Evolutionary conservation across 2,797 vertebrate species (phyloP).

Genomic region (Halcyon chelicuti): DNA sequence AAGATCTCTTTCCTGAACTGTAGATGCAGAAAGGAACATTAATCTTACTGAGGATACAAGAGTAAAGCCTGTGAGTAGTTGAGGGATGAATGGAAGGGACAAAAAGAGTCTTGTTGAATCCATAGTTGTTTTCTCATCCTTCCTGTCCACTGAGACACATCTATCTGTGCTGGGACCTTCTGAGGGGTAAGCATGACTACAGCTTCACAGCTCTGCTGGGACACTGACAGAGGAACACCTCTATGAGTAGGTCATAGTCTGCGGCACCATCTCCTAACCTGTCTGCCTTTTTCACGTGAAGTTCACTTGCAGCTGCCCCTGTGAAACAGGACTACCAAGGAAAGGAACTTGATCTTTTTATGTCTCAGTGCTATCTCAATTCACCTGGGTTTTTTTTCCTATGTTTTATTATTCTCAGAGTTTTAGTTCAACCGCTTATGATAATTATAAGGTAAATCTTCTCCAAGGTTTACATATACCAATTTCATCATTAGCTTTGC

Average conservation of each 20-base stretch:
- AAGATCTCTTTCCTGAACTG: not conserved
- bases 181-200: not conserved
- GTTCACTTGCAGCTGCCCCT: not conserved
- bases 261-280: not conserved
- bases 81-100: not conserved
- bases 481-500: constrained; percentile 45
- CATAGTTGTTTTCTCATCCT: not conserved
- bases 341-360: not conserved
- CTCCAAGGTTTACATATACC: not conserved
- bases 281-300: not conserved
- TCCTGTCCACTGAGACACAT: not conserved
- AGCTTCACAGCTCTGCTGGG: not conserved
- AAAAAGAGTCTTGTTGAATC: not conserved
- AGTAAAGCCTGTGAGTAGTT: not conserved
- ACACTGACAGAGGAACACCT: not conserved
- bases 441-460: constrained; percentile 25
- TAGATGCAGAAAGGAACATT: not conserved
- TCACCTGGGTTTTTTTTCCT: not conserved
- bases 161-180: not conserved
- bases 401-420: not conserved
- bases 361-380: not conserved
- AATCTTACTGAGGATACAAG: not conserved
- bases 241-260: not conserved
- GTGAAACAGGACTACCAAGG: not conserved
- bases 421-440: not conserved